phyloP scores from a whole-genome alignment of 2,113 vertebrate species.

The Leucosticte australis region DNA sequence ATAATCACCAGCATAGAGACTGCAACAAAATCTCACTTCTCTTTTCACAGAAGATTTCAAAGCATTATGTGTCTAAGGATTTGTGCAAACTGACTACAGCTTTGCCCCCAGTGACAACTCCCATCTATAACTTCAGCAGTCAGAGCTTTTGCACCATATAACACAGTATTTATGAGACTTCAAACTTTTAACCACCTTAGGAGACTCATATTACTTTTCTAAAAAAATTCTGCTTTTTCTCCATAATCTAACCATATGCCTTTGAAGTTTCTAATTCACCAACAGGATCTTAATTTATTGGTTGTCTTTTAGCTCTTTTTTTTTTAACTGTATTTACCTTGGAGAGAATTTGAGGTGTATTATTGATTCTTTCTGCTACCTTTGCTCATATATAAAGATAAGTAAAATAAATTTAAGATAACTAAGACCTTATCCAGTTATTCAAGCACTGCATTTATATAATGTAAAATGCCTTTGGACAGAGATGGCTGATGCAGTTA shows the following conservation, averaged over 20 bases:
- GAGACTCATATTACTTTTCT: background rate
- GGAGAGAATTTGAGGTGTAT: background rate
- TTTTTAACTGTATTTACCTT: background rate
- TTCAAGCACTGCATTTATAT: background rate
- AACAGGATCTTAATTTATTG: background rate
- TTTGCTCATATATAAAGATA: background rate
- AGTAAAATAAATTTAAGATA: background rate
- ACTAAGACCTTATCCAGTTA: background rate
- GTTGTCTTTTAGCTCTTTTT: background rate
- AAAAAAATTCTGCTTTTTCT: background rate
- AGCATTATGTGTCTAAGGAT: background rate
- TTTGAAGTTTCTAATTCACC: background rate
- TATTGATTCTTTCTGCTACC: background rate
- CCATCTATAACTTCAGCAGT: background rate
- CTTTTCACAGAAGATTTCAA: background rate
- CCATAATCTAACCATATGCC: background rate
- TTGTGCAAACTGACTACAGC: background rate
- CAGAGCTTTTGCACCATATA: background rate
- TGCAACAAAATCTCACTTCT: background rate
- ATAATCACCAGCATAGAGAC: background rate
- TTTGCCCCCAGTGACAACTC: background rate
- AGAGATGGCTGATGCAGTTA: background rate
- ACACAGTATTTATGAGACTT: background rate
- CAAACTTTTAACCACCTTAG: background rate
- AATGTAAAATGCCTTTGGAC: background rate